A percentile compares a stretch with the other conserved stretches of the same genome.
These are phyloP conservation scores for Halocaridina rubra DNA, from an alignment of 2,888 invertebrate genomes.

Conservation along the genomic window DNA sequence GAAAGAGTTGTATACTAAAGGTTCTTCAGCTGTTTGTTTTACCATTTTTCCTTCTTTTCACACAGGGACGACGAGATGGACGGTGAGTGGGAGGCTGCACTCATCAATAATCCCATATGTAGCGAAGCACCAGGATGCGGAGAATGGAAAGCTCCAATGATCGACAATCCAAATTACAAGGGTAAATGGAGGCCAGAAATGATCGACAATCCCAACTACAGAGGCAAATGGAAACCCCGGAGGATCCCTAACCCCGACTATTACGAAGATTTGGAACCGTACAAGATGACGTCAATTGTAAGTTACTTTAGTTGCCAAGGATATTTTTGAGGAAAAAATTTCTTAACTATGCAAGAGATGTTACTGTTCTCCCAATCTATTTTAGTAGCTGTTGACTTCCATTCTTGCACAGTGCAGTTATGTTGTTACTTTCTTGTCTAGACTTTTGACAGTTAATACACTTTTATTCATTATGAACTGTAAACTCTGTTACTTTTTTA, in stretches of 20 bases:
- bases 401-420: no score
- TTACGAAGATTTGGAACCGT: conserved; percentile 92
- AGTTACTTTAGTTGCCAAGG: no score
- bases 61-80: conserved; percentile 94
- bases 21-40: no score
- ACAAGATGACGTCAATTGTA: conserved; percentile 89
- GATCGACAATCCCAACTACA: conserved; percentile 92
- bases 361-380: no score
- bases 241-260: conserved; percentile 92
- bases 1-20: no score
- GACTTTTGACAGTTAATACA: no score
- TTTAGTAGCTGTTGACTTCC: no score
- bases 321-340: no score
- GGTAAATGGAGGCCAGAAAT: conserved; percentile 89
- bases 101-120: conserved; percentile 90
- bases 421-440: no score
- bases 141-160: conserved; percentile 83
- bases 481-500: no score
- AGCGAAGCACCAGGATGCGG: conserved; percentile 88
- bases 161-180: conserved; percentile 91
- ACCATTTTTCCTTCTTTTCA: neutral
- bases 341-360: no score
- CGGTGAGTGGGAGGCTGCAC: conserved; percentile 97
- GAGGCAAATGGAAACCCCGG: conserved; percentile 92
- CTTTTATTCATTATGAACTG: no score